Conservation (phyloP, 2,113 vertebrate species). For the Tragelaphus buxtoni region DNA sequence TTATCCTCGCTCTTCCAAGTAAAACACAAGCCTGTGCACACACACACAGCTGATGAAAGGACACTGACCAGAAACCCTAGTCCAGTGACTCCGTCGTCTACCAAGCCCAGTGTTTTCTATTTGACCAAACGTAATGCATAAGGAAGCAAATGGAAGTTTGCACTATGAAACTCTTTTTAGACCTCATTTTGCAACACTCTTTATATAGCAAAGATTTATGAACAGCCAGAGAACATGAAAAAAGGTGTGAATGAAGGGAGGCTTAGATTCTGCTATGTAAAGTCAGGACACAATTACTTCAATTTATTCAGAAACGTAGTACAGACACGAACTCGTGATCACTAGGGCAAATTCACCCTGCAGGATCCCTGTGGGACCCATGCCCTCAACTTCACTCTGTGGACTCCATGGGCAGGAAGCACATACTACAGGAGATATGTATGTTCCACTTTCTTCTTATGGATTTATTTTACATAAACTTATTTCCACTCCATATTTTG, state of each 20-base stretch:
- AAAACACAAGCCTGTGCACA: background rate
- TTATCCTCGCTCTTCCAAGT: background rate
- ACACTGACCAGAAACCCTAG: background rate
- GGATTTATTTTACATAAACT: background rate
- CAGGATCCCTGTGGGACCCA: fast-evolving
- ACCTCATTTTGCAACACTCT: background rate
- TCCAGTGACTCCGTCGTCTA: background rate
- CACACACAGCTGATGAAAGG: background rate
- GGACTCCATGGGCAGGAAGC: background rate
- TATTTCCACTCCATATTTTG: background rate
- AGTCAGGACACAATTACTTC: background rate
- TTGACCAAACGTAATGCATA: background rate
- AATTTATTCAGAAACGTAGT: background rate
- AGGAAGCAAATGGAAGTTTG: background rate
- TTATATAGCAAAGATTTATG: background rate
- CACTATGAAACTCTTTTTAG: background rate
- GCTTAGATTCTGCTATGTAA: background rate
- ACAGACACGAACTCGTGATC: background rate
- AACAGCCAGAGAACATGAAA: background rate
- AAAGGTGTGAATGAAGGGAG: background rate
- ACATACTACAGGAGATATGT: fast-evolving
- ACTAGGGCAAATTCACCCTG: background rate
- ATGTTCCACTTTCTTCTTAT: background rate
- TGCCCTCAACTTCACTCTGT: fast-evolving
- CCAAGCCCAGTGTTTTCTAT: background rate